Base-by-base conservation (phyloP, 2,797 vertebrate genomes). In the Cetoscarus ocellatus region DNA sequence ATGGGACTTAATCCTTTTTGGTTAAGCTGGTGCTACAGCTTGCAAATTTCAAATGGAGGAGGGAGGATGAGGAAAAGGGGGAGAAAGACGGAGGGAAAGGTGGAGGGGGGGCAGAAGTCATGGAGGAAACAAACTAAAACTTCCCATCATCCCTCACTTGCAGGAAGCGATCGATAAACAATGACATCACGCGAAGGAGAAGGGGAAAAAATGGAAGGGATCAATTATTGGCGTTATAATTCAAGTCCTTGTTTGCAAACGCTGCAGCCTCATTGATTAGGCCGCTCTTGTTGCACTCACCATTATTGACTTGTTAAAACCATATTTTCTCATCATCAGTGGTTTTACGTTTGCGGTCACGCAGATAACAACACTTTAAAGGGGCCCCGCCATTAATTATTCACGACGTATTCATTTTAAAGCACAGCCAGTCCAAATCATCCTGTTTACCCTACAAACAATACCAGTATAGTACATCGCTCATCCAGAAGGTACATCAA, bases 1-100 rank as follows among this genome's bases (percentile, higher is more conserved):
- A 97, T 98, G 96, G 97, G 96, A 99, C 97, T 99, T 99, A 99
- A 99, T 99, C 98, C 97, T 98, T 99, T 99, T 98, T 99, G 97
- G 97, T 99, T 99, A 99, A 99, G 96, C 97, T 96, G 96, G 95
- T 96, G 96, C 96, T 98, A 96, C 96, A 96, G 96, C 97, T 97
- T 97, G 96, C 96, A 97, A 95, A 98, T 98, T 99, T 97, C 95
- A 96, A 96, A 96, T 95, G 93, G 88, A 84, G 73, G 74, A 39
- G 56, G 58, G 57, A 90, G 91, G 95, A 93, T 91, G 91, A 92
- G 93, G 91, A 92, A 51, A 27, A 13, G 39, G 43, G 27, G 54
- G 15, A 9, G 92, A 92, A 18, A 89, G 84, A 91, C 88, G 85
- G 43, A 88, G 91, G 51, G 61, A 65, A 68, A 77, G 72, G 63